These are phyloP conservation scores for Aegotheles bennettii DNA, from an alignment of 2,113 vertebrate species.

Conservation along the genomic window DNA sequence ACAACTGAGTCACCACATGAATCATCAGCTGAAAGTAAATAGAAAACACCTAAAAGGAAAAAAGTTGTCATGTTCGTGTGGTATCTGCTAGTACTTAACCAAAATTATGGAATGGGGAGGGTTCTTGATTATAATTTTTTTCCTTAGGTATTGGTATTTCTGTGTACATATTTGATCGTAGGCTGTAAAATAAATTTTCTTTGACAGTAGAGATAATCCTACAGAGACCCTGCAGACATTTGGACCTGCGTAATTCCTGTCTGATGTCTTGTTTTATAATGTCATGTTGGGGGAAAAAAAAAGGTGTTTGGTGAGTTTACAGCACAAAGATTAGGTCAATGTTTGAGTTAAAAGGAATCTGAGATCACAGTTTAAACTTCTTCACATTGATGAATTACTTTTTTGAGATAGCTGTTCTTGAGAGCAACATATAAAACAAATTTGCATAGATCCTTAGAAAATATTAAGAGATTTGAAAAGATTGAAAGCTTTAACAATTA, in stretches of 20 bases:
- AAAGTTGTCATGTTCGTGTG: not conserved
- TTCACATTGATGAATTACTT: not conserved
- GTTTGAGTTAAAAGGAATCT: not conserved
- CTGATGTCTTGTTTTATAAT: not conserved
- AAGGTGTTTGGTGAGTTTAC: not conserved
- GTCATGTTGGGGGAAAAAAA: not conserved
- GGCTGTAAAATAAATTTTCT: not conserved
- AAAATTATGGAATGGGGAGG: not conserved
- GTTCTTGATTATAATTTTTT: not conserved
- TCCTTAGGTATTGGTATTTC: not conserved
- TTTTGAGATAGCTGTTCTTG: not conserved
- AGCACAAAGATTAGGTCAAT: not conserved
- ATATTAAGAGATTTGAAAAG: not conserved
- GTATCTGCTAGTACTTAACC: not conserved
- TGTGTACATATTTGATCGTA: rapidly evolving
- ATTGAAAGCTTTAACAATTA: not conserved
- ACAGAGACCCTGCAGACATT: not conserved
- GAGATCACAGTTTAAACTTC: not conserved
- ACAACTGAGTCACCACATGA: not conserved
- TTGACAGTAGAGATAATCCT: not conserved
- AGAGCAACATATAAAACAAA: not conserved
- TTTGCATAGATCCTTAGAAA: conserved; percentile 11
- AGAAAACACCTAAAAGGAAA: not conserved
- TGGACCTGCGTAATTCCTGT: not conserved
- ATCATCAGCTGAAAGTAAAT: not conserved